A percentile compares a stretch with the other conserved stretches of the same genome.
These are phyloP conservation scores for Scortum barcoo DNA, from an alignment of 2,113 vertebrate species.

Conservation along the genomic window DNA sequence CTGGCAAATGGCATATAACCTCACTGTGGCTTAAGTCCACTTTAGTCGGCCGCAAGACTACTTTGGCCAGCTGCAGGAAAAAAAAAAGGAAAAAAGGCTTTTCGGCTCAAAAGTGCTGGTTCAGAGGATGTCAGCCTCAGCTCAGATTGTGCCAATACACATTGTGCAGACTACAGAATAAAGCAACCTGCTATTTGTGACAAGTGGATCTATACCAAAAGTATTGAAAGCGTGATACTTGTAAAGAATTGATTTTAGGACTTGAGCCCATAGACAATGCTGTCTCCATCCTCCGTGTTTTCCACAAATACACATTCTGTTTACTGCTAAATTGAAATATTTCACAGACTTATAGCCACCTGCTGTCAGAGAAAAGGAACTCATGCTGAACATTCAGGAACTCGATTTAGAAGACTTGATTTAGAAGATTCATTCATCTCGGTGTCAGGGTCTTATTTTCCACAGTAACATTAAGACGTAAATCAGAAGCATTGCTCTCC, in stretches of 20 bases:
- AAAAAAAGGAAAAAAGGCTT: slow-evolving; percentile 55
- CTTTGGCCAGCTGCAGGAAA: slow-evolving; percentile 45
- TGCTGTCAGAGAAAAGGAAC: not conserved
- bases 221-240: not conserved
- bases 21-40: slow-evolving; percentile 55
- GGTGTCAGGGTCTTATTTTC: not conserved
- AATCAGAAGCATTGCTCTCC: not conserved
- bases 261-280: not conserved
- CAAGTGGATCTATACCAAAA: slow-evolving; percentile 5
- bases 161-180: not conserved
- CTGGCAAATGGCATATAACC: slow-evolving; percentile 77
- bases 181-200: slow-evolving; percentile 7
- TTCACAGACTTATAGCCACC: not conserved
- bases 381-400: not conserved
- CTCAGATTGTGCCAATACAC: slow-evolving; percentile 55
- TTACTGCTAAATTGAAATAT: not conserved
- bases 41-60: slow-evolving; percentile 53
- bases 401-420: not conserved
- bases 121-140: slow-evolving; percentile 66
- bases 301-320: not conserved
- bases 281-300: not conserved
- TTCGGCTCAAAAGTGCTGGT: slow-evolving; percentile 68
- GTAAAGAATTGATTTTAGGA: not conserved
- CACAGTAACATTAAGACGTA: not conserved
- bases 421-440: not conserved